phyloP scores from a whole-genome alignment of 2,113 vertebrate species.

The Pelmatolapia mariae region DNA sequence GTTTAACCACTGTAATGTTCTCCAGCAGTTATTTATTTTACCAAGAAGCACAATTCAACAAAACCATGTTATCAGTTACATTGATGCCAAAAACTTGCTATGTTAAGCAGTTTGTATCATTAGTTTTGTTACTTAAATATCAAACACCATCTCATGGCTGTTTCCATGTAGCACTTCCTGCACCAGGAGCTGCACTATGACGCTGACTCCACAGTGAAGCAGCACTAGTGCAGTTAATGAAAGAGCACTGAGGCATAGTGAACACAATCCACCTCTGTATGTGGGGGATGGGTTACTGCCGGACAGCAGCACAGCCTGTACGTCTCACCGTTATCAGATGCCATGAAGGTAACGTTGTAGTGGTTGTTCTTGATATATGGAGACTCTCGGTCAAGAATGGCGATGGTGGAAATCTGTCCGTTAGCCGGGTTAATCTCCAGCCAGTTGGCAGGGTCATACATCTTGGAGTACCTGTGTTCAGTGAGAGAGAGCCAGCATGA shows the following conservation, averaged over 20 bases:
- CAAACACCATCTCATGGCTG: neutral
- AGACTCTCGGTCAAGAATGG: slow-evolving; percentile 90
- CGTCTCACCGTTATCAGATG: slow-evolving; percentile 86
- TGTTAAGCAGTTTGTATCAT: accelerated
- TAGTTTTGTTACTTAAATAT: neutral
- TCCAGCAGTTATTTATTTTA: neutral
- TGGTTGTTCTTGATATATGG: slow-evolving; percentile 91
- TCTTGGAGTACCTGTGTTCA: slow-evolving; percentile 86
- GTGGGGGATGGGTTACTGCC: neutral
- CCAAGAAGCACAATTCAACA: neutral
- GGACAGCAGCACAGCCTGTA: neutral
- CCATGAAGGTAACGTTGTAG: slow-evolving; percentile 95
- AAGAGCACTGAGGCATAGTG: neutral
- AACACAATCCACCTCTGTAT: neutral
- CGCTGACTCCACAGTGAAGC: neutral
- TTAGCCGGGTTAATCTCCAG: slow-evolving; percentile 87
- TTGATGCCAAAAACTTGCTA: neutral
- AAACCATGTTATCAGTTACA: neutral
- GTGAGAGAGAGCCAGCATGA: slow-evolving; percentile 7
- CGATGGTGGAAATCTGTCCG: slow-evolving; percentile 89
- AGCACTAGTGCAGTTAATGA: neutral
- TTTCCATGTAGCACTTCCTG: neutral
- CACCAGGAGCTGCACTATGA: neutral
- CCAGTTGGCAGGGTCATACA: slow-evolving; percentile 94
- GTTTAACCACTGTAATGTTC: neutral